Conservation (phyloP, 1,140 invertebrate genomes). For the Bilobella aurantiaca region DNA sequence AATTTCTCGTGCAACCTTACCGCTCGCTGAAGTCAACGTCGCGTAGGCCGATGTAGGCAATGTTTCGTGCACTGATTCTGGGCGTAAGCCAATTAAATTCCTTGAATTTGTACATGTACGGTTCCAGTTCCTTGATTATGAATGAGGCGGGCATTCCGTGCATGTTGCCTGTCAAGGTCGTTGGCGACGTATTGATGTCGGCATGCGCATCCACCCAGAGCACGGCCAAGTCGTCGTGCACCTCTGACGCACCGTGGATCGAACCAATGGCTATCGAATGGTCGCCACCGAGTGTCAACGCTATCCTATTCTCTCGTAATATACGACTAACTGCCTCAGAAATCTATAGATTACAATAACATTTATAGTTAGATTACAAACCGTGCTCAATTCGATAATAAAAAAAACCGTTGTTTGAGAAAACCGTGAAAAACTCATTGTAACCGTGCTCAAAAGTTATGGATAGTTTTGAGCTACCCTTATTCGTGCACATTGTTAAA, state of each 20-base stretch:
- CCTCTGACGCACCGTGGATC: slow-evolving; percentile 52
- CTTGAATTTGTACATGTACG: slow-evolving; percentile 18
- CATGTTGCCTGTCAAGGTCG: slow-evolving; percentile 66
- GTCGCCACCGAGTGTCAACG: slow-evolving; percentile 62
- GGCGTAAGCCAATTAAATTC: slow-evolving; percentile 28
- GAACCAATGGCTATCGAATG: slow-evolving; percentile 77
- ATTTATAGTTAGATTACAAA: too few relatives aligned
- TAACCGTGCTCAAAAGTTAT: too few relatives aligned
- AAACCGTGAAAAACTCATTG: too few relatives aligned
- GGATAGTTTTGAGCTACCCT: too few relatives aligned
- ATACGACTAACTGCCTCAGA: slow-evolving; percentile 39
- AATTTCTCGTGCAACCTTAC: too few relatives aligned
- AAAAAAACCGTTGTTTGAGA: too few relatives aligned
- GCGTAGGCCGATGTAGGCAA: slow-evolving; percentile 78
- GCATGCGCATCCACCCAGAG: slow-evolving; percentile 95
- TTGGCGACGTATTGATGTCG: slow-evolving; percentile 81
- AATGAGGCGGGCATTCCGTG: slow-evolving; percentile 76
- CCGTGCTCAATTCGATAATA: too few relatives aligned
- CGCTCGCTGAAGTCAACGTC: slow-evolving; percentile 75
- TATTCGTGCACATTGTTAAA: too few relatives aligned
- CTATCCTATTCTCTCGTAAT: slow-evolving; percentile 51
- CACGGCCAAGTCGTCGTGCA: slow-evolving; percentile 61
- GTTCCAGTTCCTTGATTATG: slow-evolving; percentile 25
- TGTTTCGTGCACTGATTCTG: slow-evolving; percentile 62
- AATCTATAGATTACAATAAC: slow-evolving; percentile 24